Evolutionary conservation across 2,888 invertebrate genomes (phyloP), one percentile per base, ranked within the genome.

Genomic region (Entomobrya multifasciata): DNA sequence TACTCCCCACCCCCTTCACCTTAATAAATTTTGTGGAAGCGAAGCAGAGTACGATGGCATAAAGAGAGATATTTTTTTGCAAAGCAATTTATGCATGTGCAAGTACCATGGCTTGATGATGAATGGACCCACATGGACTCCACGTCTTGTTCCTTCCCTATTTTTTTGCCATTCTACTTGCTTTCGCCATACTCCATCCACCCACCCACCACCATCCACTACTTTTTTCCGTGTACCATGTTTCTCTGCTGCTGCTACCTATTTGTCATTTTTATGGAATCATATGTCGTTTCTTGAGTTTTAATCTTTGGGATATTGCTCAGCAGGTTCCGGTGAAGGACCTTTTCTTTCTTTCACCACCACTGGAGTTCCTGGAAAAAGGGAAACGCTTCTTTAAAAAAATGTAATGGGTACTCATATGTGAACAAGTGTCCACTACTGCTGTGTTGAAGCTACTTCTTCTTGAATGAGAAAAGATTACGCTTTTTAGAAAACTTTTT

Each of bases 241-340:
- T 80, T 80, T 82, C 30, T 70, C 52, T 70, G 62, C 79, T 41
- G 79, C 52, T 70, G 62, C 79, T 41, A 83, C 76, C 88, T 70
- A 88, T 88, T 88, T 88, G 88, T 88, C 88, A 88, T 88, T 88
- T 88, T 88, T 88, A 88, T 88, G 84, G 88, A 84, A 81, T 88
- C 88, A 77, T 78, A 79, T 87, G 82, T 87, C 83, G 62, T 79
- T 74, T 41, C 74, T 77, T 76, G 79, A 87, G 79, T 87, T 87
- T 83, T 87, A 84, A 84, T 87, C 87, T 83, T 79, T 62, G 44
- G 60, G 67, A 78, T 87, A 74, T 76, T 87, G 87, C 82, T 87
- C 81, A 70, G 78, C 78, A 77, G 81, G 44, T 80, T 70, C 30
- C 49, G 36, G 36, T 49, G 70, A 80, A 70, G 30, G 57, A 52